Evolutionary conservation across 2,113 vertebrate genomes (phyloP), one percentile per base, ranked within the genome.

Genomic region (Plectropomus leopardus): DNA sequence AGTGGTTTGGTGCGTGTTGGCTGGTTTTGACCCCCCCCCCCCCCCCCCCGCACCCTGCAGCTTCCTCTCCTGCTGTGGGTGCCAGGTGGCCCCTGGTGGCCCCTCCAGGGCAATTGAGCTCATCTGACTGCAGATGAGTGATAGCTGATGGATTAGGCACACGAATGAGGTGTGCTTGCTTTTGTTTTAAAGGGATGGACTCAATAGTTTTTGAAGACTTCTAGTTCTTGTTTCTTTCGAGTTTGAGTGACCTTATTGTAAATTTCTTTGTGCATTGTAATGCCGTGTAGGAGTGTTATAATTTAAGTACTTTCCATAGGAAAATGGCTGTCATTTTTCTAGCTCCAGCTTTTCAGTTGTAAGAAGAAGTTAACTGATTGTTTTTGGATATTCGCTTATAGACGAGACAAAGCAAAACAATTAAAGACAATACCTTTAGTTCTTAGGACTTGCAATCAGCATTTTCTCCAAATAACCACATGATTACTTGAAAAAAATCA

Each of bases 31-130:
- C 81, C 64, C 78, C 76, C 58, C 58, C 60, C 71, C 7, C 11
- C 16, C 58, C 24, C 53, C 14, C 42, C 54, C 24, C 21, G 15
- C 73, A 59, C 74, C 82, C 53, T 57, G 36, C 72, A 36, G 59
- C 72, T 66, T 82, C 70, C 72, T 76, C 85, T 68, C 79, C 85
- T 92, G 84, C 88, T 92, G 86, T 80, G 89, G 88, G 81, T 80
- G 86, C 82, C 85, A 89, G 89, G 93, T 89, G 89, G 90, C 80
- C 90, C 87, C 73, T 78, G 69, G 76, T 77, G 88, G 89, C 76
- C 84, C 87, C 81, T 86, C 63, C 75, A 75, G 76, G 83, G 81
- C 86, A 84, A 73, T 86, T 90, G 83, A 79, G 61, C 82, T 76
- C 1, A 30, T 81, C 73, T 86, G 69, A 76, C 77, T 80, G 72